Percentiles rank a stretch among this genome's conserved stretches.
Conservation (phyloP, 2,797 vertebrate genomes). For the Phataginus tricuspis region DNA sequence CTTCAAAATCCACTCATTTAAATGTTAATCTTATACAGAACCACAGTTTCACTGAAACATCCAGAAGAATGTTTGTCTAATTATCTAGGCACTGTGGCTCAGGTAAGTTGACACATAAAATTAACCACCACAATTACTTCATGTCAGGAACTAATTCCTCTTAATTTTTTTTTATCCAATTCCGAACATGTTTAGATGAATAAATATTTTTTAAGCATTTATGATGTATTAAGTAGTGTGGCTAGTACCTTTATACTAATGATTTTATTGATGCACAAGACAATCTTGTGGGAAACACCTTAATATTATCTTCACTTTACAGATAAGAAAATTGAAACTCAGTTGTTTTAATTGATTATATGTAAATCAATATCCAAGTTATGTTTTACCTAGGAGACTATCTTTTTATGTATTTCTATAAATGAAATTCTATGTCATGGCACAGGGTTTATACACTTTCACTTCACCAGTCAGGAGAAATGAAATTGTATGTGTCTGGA, state of each 20-base stretch:
- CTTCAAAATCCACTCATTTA: neutral
- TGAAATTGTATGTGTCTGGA: neutral
- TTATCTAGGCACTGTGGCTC: neutral
- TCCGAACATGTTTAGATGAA: neutral
- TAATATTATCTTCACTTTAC: conserved; percentile 62
- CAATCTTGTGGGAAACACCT: neutral
- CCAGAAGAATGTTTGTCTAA: neutral
- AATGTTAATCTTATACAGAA: neutral
- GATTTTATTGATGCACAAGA: conserved; percentile 1
- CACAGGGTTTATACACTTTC: neutral
- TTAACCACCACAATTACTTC: neutral
- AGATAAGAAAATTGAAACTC: conserved; percentile 50
- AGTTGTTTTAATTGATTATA: conserved; percentile 63
- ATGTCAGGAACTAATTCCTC: neutral
- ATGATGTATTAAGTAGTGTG: neutral
- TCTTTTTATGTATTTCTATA: neutral
- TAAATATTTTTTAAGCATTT: neutral
- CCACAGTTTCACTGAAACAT: neutral
- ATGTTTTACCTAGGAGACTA: neutral
- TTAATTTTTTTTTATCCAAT: neutral
- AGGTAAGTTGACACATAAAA: neutral
- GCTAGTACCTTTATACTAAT: neutral
- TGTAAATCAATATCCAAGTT: conserved; percentile 51
- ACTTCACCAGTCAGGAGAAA: neutral
- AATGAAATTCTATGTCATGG: conserved; percentile 8